Percentiles rank a stretch among this genome's conserved stretches.
Conservation (phyloP, 2,888 invertebrate genomes). For the Cheilosia pagana region DNA sequence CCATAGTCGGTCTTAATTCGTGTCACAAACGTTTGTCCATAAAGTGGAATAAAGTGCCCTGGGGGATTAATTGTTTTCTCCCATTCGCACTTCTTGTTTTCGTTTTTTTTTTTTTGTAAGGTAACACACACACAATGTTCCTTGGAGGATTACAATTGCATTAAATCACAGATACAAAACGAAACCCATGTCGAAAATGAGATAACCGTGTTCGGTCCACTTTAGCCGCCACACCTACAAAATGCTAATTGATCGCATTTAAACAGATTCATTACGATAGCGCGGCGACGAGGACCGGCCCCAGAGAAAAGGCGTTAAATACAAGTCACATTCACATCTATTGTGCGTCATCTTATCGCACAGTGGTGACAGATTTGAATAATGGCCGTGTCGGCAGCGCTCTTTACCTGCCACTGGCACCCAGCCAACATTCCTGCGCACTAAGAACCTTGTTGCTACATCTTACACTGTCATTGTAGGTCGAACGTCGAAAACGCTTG, state of each 20-base stretch:
- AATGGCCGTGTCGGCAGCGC: constrained; percentile 43
- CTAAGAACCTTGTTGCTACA: constrained; percentile 28
- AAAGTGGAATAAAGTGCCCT: constrained; percentile 10
- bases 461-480: constrained; percentile 15
- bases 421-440: neutral
- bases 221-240: constrained; percentile 52
- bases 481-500: neutral
- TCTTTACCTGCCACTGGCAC: neutral
- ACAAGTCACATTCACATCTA: constrained; percentile 31
- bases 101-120: no score
- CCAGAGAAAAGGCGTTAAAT: constrained; percentile 31
- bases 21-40: constrained; percentile 14
- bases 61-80: constrained; percentile 52
- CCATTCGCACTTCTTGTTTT: constrained; percentile 24
- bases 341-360: constrained; percentile 54
- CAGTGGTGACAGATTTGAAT: constrained; percentile 67
- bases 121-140: constrained; percentile 24
- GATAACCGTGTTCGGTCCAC: constrained; percentile 56
- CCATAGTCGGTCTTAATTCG: neutral
- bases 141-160: constrained; percentile 53
- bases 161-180: constrained; percentile 50
- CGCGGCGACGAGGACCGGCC: constrained; percentile 2
- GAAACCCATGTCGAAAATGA: constrained; percentile 46
- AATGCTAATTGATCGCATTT: constrained; percentile 67
- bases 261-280: constrained; percentile 50